Base-by-base conservation (phyloP, 2,113 vertebrate species). In the Heterotis niloticus region DNA sequence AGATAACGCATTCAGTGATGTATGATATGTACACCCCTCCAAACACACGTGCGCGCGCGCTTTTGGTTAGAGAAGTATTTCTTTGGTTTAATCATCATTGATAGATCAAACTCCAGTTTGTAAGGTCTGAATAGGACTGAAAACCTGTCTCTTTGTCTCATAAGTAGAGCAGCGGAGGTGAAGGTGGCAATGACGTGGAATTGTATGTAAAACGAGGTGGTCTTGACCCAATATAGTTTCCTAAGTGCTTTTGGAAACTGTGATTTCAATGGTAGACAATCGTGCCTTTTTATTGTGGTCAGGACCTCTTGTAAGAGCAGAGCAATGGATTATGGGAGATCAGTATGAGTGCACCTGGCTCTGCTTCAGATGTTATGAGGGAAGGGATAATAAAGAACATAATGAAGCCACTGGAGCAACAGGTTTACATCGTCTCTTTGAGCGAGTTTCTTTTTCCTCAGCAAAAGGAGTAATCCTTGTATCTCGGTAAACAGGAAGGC, bases 161-260 rank as follows among this genome's bases (percentile, higher is more conserved):
- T n/a, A n/a, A n/a, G n/a, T n/a, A 59, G 13, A 10, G 57, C 18
- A 20, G 10, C 59, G 1, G 59, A 62, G 18, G 59, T 62, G 18
- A 13, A 62, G 17, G 29, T 44, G 34, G 26, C 67, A 34, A 28
- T 29, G 20, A 20, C 29, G 12, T 34, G 17, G 67, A 44, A 44
- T 69, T 51, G 34, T 69, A 51, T 69, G 28, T 69, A 34, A 69
- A 69, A 26, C 20, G 34, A 69, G 67, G 67, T 44, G 34, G 34
- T 44, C 34, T 44, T 44, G 7, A 44, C 34, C 34, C 34, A 44
- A 44, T 70, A 29, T 70, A 34, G 29, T 70, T 20, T n/a, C 34
- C 67, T 70, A n/a, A 11, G 18, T 51, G 29, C 67, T 70, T 10
- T 70, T 70, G 17, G 28, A 70, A 34, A 29, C 29, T 4, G n/a